Base-by-base conservation (phyloP, 2,888 invertebrate genomes). In the Hylaea fasciaria region DNA sequence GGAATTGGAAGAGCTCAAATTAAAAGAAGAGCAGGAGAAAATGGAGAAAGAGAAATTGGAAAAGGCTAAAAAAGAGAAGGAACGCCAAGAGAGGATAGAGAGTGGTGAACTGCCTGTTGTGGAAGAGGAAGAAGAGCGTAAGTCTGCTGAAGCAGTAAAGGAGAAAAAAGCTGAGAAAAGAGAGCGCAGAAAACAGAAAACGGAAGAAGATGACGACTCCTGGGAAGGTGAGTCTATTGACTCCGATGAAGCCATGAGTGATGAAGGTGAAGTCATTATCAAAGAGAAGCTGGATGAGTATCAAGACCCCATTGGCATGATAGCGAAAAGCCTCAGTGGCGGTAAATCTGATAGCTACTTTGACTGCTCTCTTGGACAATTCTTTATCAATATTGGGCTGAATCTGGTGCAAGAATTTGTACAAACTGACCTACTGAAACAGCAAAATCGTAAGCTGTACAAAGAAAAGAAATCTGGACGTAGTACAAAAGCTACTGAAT, bases 381-480 rank as follows among this genome's bases (percentile, higher is more conserved):
- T 98, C 84, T 96, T 98, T 78, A 96, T 97, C 83, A 97, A 98
- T 80, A 96, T 98, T 75, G 98, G 99, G 48, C 93, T 97, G 59
- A 98, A 97, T 84, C 93, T 98, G 71, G 98, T 98, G 7, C 98
- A 98, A 85, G 98, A 98, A 85, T 97, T 95, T 87, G 98, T 98
- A 17, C 98, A 98, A 89, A 95, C 95, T 46, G 98, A 98, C 90
- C 91, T 98, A 60, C 91, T 98, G 60, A 95, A 96, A 73, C 95
- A 97, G 77, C 98, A 98, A 82, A 96, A 97, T 82, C 94, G 97
- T 51, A 98, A 97, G 83, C 94, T 96, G 46, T 96, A 96, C 72
- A 95, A 95, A 74, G 95, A 95, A 86, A 92, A 89, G 79, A 90
- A 91, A 71, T 82, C 88, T 43, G 94, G 95, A 55, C 93, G 95